Base-by-base conservation (phyloP, 2,113 vertebrate genomes). In the Chelonoidis abingdonii region DNA sequence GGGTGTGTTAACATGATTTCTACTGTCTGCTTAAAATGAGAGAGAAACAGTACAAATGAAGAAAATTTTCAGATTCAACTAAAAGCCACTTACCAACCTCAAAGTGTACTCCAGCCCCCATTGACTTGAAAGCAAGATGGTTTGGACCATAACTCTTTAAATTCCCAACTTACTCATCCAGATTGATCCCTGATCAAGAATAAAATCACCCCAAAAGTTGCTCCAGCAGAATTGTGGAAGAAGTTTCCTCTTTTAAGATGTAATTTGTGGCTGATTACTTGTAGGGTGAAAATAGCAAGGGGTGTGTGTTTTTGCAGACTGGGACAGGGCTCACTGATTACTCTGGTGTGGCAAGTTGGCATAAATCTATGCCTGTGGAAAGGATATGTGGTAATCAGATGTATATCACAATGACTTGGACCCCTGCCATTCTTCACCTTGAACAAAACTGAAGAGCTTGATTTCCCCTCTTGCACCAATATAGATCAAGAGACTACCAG, bases 141-240 rank as follows among this genome's bases (percentile, higher is more conserved):
- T 80, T 57, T 88, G 85, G 93, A 47, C 82, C 93, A 69, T 27
- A 80, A 53, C 24, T 16, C 47, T 41, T 50, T 35, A 35, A 52
- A 38, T 22, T 52, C 80, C 29, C 44, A 47, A 50, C 14, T 53
- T 1, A 38, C 86, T 84, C 89, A 76, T 94, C 92, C 44, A 91
- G 65, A 94, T 96, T 91, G 91, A 88, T 94, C 83, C 62, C 44
- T 24, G 6, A 92, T 88, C 80, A 47, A 78, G 11, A 79, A 79
- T 81, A 56, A 83, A 81, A 50, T 93, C 84, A 69, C 89, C 94
- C 93, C 47, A 93, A 86, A 84, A 81, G 86, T 21, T 90, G 94
- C 83, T 93, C 78, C 84, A 86, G 41, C 49, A 83, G 94, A 52
- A 83, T 95, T 90, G 90, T 95, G 94, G 93, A 96, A 94, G 57